A percentile compares a stretch with the other conserved stretches of the same genome.
phyloP scores from a whole-genome alignment of 1,140 invertebrate genomes.

The Aphis craccivora region DNA sequence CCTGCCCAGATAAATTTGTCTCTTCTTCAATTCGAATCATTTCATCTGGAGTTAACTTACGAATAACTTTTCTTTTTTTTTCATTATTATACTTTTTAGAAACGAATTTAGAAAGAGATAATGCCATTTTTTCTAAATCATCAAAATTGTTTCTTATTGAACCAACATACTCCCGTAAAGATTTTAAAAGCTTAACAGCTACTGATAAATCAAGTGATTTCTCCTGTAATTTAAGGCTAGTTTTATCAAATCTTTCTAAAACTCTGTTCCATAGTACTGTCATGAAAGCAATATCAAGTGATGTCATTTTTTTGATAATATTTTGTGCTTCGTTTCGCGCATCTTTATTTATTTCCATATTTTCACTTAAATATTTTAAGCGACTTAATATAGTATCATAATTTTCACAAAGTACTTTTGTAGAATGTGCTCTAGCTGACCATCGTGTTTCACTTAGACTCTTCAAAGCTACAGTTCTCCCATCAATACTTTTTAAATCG shows the following conservation, averaged over 20 bases:
- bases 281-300: slow-evolving; percentile 11
- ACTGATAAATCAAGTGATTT: slow-evolving; percentile 34
- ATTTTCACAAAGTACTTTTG: slow-evolving; percentile 6
- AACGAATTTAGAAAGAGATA: slow-evolving; percentile 15
- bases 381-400: neutral
- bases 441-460: slow-evolving; percentile 16
- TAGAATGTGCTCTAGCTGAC: slow-evolving; percentile 24
- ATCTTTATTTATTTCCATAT: slow-evolving; percentile 19
- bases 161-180: neutral
- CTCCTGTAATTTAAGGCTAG: slow-evolving; percentile 12
- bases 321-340: neutral
- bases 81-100: slow-evolving; percentile 9
- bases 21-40: slow-evolving; percentile 26
- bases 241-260: slow-evolving; percentile 29
- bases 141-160: neutral
- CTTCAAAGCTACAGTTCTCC: neutral
- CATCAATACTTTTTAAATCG: slow-evolving; percentile 14
- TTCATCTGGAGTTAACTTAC: slow-evolving; percentile 18
- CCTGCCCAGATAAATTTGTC: slow-evolving; percentile 14
- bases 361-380: slow-evolving; percentile 37
- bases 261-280: slow-evolving; percentile 16
- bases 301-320: slow-evolving; percentile 20
- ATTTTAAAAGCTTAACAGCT: slow-evolving; percentile 21
- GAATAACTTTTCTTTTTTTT: slow-evolving; percentile 23
- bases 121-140: slow-evolving; percentile 23